phyloP scores from a whole-genome alignment of 2,113 vertebrate species.

The Gymnocephalus cernua region DNA sequence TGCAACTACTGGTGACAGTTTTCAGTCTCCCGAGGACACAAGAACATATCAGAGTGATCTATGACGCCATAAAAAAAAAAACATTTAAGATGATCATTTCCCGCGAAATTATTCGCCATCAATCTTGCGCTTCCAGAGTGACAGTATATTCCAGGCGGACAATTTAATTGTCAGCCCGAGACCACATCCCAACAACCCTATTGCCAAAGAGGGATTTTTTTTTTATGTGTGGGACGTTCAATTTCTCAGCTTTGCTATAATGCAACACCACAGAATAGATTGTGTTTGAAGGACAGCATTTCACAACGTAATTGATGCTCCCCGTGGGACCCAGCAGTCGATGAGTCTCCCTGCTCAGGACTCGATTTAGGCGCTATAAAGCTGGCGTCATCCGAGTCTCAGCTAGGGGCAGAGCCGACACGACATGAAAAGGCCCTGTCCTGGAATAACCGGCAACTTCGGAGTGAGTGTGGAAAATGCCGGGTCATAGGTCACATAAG shows the following conservation, averaged over 20 bases:
- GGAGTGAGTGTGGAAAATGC: slow-evolving; percentile 52
- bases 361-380: slow-evolving; percentile 58
- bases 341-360: slow-evolving; percentile 60
- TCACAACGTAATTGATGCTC: slow-evolving; percentile 80
- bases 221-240: slow-evolving; percentile 67
- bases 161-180: slow-evolving; percentile 78
- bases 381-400: slow-evolving; percentile 65
- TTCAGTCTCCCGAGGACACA: slow-evolving; percentile 38
- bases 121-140: slow-evolving; percentile 70
- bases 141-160: slow-evolving; percentile 74
- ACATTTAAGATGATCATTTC: slow-evolving; percentile 75
- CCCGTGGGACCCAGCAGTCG: slow-evolving; percentile 72
- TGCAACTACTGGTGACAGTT: slow-evolving; percentile 73
- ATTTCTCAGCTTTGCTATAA: slow-evolving; percentile 73
- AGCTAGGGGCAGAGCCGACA: slow-evolving; percentile 49
- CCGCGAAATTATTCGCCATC: slow-evolving; percentile 68
- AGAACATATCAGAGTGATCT: slow-evolving; percentile 72
- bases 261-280: slow-evolving; percentile 75
- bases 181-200: slow-evolving; percentile 76
- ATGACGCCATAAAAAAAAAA: slow-evolving; percentile 74
- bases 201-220: slow-evolving; percentile 77
- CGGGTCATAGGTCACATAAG: slow-evolving; percentile 61
- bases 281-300: slow-evolving; percentile 77
- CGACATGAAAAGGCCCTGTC: slow-evolving; percentile 46
- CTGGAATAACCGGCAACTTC: slow-evolving; percentile 57